Percentiles rank a stretch among this genome's conserved stretches.
Evolutionary conservation across 2,113 vertebrate species (phyloP).

Genomic region (Oryzias celebensis): DNA sequence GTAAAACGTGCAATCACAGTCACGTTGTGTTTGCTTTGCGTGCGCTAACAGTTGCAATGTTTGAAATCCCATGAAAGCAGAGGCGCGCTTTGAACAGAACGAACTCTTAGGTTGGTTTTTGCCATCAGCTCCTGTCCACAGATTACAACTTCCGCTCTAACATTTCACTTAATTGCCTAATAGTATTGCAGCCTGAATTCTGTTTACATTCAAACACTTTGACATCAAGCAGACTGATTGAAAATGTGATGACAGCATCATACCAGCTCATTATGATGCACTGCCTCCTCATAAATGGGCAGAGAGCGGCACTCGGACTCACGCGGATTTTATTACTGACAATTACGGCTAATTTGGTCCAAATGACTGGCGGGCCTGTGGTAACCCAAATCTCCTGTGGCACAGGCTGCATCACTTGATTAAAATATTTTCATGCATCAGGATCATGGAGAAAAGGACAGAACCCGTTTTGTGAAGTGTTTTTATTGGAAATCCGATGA

Average conservation of each 20-base stretch:
- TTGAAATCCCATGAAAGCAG: neutral
- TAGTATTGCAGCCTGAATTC: constrained; percentile 96
- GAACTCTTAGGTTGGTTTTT: constrained; percentile 73
- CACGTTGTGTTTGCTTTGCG: constrained; percentile 44
- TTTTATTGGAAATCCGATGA: too few relatives aligned
- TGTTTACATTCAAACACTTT: constrained; percentile 94
- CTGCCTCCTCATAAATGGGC: constrained; percentile 89
- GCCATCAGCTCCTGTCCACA: constrained; percentile 73
- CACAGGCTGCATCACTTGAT: constrained; percentile 34
- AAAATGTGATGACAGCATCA: constrained; percentile 97
- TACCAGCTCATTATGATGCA: constrained; percentile 96
- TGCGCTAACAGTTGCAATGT: constrained; percentile 35
- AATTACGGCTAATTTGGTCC: constrained; percentile 95
- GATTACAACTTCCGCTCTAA: constrained; percentile 93
- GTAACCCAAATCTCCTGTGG: constrained; percentile 78
- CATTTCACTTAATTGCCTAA: constrained; percentile 97
- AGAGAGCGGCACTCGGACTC: constrained; percentile 92
- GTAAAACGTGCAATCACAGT: too few relatives aligned
- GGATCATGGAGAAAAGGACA: too few relatives aligned
- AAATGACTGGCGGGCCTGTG: constrained; percentile 81
- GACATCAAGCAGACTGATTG: constrained; percentile 93
- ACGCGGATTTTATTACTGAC: constrained; percentile 95
- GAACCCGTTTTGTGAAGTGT: too few relatives aligned
- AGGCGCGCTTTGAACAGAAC: constrained; percentile 79
- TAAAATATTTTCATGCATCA: neutral